Evolutionary conservation across 1,140 invertebrate genomes (phyloP), one percentile per base, ranked within the genome.

Genomic region (Drosophila auraria): DNA sequence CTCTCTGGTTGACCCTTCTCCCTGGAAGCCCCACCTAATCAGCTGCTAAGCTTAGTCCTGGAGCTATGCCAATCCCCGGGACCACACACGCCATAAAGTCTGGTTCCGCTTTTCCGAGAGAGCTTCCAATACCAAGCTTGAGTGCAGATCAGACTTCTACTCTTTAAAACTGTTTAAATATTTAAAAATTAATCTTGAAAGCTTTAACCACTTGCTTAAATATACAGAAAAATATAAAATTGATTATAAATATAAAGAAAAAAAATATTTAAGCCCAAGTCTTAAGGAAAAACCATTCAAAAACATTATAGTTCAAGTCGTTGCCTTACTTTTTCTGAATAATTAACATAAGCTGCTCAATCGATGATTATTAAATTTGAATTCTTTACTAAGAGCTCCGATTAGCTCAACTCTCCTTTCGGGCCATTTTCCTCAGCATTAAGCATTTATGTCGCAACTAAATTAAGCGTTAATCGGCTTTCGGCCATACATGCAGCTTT

Each of bases 21-120:
- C 44, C 30, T 57, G 53, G 40, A 44, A 42, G 20, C 40, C 15
- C 12, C 12, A 45, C 61, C 65, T 83, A 83, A 83, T 83, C 78
- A 83, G 76, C 75, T 78, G 68, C 69, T 78, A 74, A 82, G 74
- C 80, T 38, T 25, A 59, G 49, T 56, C 20, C 33, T 23, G 20
- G 8, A n/a, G 36, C 54, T 11, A 15, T 14, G 53, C 38, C 53
- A 38, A 56, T 23, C 17, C 53, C 53, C 33, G 2, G 20, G 33
- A 38, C 33, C 12, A n/a, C 12, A 27, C 50, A 20, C 20, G 20
- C 20, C 66, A 65, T 45, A 70, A 66, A 25, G 15, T 27, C n/a
- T 17, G 42, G 27, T 12, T 11, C 15, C 6, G 54, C 23, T 11
- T 30, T 40, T 57, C 14, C 50, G 4, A 8, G 2, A 30, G 30